These are phyloP conservation scores for Gobiocypris rarus DNA, from an alignment of 2,113 vertebrate species.

Conservation along the genomic window DNA sequence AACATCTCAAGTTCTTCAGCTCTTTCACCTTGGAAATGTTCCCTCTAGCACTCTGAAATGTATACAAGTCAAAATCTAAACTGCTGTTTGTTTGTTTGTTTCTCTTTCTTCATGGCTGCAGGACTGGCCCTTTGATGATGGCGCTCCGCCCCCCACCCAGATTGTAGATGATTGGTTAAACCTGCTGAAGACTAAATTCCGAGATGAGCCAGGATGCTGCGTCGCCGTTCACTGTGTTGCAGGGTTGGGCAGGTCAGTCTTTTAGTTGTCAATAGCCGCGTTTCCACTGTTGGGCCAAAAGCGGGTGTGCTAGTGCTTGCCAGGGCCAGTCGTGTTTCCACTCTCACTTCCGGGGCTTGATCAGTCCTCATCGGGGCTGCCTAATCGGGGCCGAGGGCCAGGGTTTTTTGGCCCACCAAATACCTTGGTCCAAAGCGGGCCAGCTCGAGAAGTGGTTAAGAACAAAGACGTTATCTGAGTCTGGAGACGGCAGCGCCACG, in stretches of 20 bases:
- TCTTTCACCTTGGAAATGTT: not conserved
- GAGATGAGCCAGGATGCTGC: constrained; percentile 93
- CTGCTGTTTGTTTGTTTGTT: constrained; percentile 4
- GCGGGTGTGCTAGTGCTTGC: no score
- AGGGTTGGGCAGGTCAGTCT: constrained; percentile 87
- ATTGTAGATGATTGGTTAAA: constrained; percentile 98
- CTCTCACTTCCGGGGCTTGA: no score
- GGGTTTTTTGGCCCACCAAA: no score
- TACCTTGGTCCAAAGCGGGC: no score
- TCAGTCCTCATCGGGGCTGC: no score
- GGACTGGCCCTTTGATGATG: constrained; percentile 99
- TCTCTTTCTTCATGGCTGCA: constrained; percentile 57
- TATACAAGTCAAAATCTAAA: not conserved
- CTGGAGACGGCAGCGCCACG: no score
- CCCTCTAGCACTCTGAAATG: not conserved
- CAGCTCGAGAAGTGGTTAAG: no score
- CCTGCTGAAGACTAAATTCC: constrained; percentile 93
- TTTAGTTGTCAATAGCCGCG: not conserved
- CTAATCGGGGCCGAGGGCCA: no score
- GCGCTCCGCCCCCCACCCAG: constrained; percentile 92
- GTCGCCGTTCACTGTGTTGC: constrained; percentile 97
- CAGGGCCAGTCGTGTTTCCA: no score
- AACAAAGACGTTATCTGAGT: no score
- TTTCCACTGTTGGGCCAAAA: no score
- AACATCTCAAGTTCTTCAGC: not conserved